Evolutionary conservation across 2,888 invertebrate species (phyloP), one percentile per base, ranked within the genome.

Genomic region (Diloba caeruleocephala): DNA sequence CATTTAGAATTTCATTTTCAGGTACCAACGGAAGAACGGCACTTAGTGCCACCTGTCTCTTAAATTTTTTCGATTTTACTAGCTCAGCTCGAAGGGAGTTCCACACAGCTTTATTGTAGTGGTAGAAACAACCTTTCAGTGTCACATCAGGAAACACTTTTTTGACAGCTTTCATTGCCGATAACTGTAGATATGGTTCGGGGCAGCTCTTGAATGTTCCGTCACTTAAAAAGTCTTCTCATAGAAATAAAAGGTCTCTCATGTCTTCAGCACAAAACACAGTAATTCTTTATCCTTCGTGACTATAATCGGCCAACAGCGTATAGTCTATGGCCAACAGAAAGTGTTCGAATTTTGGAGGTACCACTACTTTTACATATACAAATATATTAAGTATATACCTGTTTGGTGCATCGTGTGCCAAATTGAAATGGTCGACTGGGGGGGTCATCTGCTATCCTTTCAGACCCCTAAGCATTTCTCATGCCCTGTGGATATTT

Each of bases 191-290:
- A 9, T 10, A n/a, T 29, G 29, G 12, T 29, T 29, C 10, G 2
- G 29, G 29, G 29, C 29, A 29, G 29, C 29, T 33, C 19, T 33
- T 33, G 19, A 33, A 33, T 33, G 33, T 33, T 33, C 17, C 33
- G 33, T 33, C 33, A 33, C 33, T 33, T 33, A 33, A 17, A 23
- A 23, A 23, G 19, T 33, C 19, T 33, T 33, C 33, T 33, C 17
- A 8, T 19, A 10, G 17, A 33, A 17, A 3, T 33, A 33, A 17
- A 15, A 33, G 33, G 17, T 33, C 19, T 33, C 33, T 33, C 19
- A 8, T 33, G 19, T 33, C 3, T 9, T 9, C 33, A 9, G 33
- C 33, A 17, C 33, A 8, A 23, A 23, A 23, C 3, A 23, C 1
- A 6, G 7, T 23, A 6, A 23, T 23, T 23, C 23, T 23, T 5